phyloP scores from a whole-genome alignment of 2,797 vertebrate genomes.

The Margarornis squamiger region DNA sequence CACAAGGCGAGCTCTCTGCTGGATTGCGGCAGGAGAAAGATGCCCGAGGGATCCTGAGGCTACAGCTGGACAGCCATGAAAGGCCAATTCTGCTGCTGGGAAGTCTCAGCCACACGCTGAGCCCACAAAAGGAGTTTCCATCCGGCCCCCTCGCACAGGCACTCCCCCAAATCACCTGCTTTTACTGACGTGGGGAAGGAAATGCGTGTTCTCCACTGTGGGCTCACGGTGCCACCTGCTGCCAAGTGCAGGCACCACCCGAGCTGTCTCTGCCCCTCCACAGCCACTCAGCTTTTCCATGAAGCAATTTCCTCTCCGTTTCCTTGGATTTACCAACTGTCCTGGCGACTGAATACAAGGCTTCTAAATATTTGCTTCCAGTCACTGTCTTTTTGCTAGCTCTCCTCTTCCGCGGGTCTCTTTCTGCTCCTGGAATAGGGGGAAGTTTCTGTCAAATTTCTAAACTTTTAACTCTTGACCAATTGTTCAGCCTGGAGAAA shows the following conservation, averaged over 20 bases:
- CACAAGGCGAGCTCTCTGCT: not conserved
- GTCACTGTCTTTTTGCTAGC: not conserved
- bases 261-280: not conserved
- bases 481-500: not conserved
- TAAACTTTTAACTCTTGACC: not conserved
- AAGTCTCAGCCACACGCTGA: not conserved
- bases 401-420: not conserved
- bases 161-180: not conserved
- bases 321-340: constrained; percentile 35
- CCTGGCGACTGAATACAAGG: not conserved
- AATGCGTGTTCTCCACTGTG: not conserved
- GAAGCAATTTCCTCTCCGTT: constrained; percentile 42
- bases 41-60: not conserved
- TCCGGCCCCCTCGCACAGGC: not conserved
- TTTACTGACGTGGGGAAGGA: not conserved
- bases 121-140: not conserved
- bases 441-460: not conserved
- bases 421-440: not conserved
- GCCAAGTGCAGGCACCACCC: not conserved
- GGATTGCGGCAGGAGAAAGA: not conserved
- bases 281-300: constrained; percentile 30
- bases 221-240: constrained; percentile 40
- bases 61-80: not conserved
- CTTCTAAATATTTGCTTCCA: constrained; percentile 33
- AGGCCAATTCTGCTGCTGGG: not conserved